phyloP scores from a whole-genome alignment of 1,140 invertebrate species.

The Pogonomyrmex barbatus region DNA sequence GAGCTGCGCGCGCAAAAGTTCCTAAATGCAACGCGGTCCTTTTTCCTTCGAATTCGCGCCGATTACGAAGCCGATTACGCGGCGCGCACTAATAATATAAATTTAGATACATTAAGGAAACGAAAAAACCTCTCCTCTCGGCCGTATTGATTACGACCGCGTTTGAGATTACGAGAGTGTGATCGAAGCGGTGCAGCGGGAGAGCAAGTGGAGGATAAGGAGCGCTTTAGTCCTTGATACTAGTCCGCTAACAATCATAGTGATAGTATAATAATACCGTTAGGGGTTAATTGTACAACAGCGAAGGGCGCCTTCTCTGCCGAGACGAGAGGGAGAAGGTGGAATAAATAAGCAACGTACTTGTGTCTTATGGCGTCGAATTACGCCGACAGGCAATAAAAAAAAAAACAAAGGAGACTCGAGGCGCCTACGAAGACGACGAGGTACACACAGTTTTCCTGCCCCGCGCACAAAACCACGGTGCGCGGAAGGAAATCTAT shows the following conservation, averaged over 20 bases:
- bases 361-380: conserved; percentile 76
- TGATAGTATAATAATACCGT: conserved; percentile 66
- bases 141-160: conserved; percentile 44
- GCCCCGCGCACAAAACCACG: not conserved
- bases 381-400: conserved; percentile 70
- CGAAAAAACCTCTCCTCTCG: conserved; percentile 52
- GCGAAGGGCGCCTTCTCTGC: conserved; percentile 51
- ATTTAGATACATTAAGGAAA: conserved; percentile 55
- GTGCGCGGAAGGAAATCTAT: conserved; percentile 40
- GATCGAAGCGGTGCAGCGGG: conserved; percentile 17
- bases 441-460: conserved; percentile 19
- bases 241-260: conserved; percentile 74
- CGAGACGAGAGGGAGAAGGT: conserved; percentile 28
- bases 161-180: conserved; percentile 50
- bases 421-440: conserved; percentile 56
- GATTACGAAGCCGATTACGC: conserved; percentile 32
- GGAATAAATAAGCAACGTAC: conserved; percentile 72
- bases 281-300: conserved; percentile 62
- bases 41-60: conserved; percentile 65
- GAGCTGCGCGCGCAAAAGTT: conserved; percentile 86
- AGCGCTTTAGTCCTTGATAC: conserved; percentile 56
- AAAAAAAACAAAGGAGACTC: conserved; percentile 41
- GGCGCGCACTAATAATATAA: conserved; percentile 59
- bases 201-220: conserved; percentile 28
- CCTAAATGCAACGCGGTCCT: conserved; percentile 81